phyloP scores from a whole-genome alignment of 2,113 vertebrate genomes.

The Anarrhichthys ocellatus region DNA sequence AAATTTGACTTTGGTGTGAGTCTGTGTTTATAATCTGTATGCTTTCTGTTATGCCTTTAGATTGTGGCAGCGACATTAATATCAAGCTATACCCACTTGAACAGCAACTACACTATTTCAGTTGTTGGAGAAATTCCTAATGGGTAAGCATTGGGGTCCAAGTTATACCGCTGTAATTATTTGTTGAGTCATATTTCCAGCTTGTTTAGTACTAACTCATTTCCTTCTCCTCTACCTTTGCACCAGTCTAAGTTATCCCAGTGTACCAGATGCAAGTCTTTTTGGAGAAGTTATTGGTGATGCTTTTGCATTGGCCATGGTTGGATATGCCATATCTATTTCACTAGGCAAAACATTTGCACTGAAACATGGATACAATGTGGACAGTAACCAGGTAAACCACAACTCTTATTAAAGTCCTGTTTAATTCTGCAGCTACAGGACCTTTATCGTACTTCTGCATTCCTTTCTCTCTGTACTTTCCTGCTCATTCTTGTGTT shows the following conservation, averaged over 20 bases:
- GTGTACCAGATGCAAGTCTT: constrained; percentile 78
- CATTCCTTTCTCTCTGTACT: not conserved
- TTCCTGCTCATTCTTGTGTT: not conserved
- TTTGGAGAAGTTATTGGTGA: constrained; percentile 88
- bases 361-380: constrained; percentile 94
- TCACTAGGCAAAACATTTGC: constrained; percentile 97
- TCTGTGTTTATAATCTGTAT: constrained; percentile 10
- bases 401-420: not conserved
- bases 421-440: not conserved
- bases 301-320: constrained; percentile 93
- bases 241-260: constrained; percentile 87
- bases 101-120: constrained; percentile 81
- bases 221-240: constrained; percentile 1
- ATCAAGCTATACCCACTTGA: constrained; percentile 84
- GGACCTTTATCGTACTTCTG: not conserved
- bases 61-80: constrained; percentile 90
- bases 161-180: not conserved
- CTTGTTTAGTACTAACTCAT: not conserved
- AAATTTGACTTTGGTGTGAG: not conserved
- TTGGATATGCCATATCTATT: constrained; percentile 94
- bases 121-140: constrained; percentile 92
- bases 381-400: constrained; percentile 96
- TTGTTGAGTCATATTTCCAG: not conserved
- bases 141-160: constrained; percentile 84
- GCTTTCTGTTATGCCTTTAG: constrained; percentile 74